Conservation (phyloP, 1,140 invertebrate genomes). For the Bradynema listronoti region DNA sequence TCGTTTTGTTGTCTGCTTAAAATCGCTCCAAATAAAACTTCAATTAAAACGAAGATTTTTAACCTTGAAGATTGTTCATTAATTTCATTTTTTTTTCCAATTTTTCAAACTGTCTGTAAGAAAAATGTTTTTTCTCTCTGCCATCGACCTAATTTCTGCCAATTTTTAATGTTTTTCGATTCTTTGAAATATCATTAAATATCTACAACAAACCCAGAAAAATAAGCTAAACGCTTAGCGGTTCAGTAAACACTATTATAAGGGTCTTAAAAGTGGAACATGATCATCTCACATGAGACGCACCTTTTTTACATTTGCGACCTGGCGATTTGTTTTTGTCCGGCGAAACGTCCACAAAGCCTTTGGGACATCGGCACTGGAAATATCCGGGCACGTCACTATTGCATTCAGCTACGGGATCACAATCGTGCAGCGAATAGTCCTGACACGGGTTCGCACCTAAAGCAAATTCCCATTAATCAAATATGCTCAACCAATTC, state of each 20-base stretch:
- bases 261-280: background rate
- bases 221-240: no score
- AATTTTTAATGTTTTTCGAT: conserved; percentile 1
- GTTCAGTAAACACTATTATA: no score
- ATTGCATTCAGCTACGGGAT: conserved; percentile 50
- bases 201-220: background rate
- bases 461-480: no score
- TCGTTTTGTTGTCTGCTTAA: no score
- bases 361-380: conserved; percentile 53
- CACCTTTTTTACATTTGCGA: conserved; percentile 54
- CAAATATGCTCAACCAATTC: no score
- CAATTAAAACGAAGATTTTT: no score
- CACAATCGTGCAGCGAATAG: conserved; percentile 56
- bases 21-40: no score
- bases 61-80: no score
- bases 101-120: no score
- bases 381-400: conserved; percentile 57
- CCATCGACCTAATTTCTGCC: no score
- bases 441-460: conserved; percentile 58
- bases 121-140: no score
- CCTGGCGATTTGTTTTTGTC: conserved; percentile 43
- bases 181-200: conserved; percentile 1
- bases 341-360: conserved; percentile 44
- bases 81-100: no score
- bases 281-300: conserved; percentile 1